These are phyloP conservation scores for Sinelater perroti DNA, from an alignment of 2,888 invertebrate species.

Conservation along the genomic window DNA sequence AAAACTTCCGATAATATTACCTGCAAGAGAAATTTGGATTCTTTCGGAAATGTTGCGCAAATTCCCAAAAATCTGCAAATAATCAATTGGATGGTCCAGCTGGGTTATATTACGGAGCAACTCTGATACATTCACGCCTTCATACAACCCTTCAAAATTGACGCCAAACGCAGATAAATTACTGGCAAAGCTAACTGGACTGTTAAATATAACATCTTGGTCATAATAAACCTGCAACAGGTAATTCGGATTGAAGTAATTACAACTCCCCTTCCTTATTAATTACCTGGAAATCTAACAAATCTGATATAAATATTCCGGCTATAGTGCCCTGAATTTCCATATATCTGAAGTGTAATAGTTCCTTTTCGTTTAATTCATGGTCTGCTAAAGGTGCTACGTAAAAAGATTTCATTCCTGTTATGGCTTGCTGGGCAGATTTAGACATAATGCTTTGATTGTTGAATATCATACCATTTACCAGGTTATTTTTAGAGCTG, in stretches of 20 bases:
- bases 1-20: no score
- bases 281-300: constrained; percentile 56
- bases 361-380: constrained; percentile 20
- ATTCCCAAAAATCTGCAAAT: constrained; percentile 55
- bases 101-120: constrained; percentile 52
- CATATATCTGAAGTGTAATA: constrained; percentile 49
- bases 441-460: constrained; percentile 56
- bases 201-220: constrained; percentile 45
- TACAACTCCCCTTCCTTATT: no score
- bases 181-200: constrained; percentile 50
- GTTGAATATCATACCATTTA: constrained; percentile 55
- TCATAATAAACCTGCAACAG: constrained; percentile 47
- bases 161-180: constrained; percentile 52
- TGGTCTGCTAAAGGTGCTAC: neutral
- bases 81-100: no score
- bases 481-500: constrained; percentile 50
- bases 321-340: constrained; percentile 53
- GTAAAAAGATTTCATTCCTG: constrained; percentile 55
- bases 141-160: constrained; percentile 49
- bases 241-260: no score
- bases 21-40: constrained; percentile 52
- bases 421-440: constrained; percentile 57
- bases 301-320: constrained; percentile 48
- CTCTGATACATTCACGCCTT: constrained; percentile 52
- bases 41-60: constrained; percentile 49